phyloP scores from a whole-genome alignment of 92 coral and sea anemone species.

The Epizoanthus ramosus region DNA sequence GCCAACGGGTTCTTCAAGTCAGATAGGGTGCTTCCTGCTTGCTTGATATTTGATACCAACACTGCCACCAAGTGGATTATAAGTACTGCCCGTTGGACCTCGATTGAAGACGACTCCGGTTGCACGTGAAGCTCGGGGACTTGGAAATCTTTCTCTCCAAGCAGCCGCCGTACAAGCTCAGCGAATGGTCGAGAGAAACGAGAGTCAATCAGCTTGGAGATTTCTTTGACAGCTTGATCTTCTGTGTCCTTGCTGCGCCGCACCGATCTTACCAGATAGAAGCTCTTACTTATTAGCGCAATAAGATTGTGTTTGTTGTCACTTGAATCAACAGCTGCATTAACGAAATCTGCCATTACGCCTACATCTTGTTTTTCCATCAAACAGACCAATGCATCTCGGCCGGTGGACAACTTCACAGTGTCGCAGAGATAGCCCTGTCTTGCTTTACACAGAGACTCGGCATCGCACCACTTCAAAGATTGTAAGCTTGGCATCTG shows the following conservation, averaged over 20 bases:
- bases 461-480: slow-evolving; percentile 50
- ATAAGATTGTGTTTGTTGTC: slow-evolving; percentile 61
- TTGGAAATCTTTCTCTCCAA: slow-evolving; percentile 71
- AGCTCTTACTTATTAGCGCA: slow-evolving; percentile 59
- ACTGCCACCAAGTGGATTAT: slow-evolving; percentile 74
- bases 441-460: slow-evolving; percentile 47
- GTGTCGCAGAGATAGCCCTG: slow-evolving; percentile 19
- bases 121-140: slow-evolving; percentile 61
- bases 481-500: slow-evolving; percentile 55
- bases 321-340: slow-evolving; percentile 37
- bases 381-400: slow-evolving; percentile 65
- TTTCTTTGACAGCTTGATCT: slow-evolving; percentile 58
- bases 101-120: slow-evolving; percentile 60
- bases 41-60: slow-evolving; percentile 52
- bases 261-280: slow-evolving; percentile 75
- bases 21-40: neutral
- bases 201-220: slow-evolving; percentile 28
- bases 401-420: slow-evolving; percentile 45
- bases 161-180: slow-evolving; percentile 64
- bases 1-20: slow-evolving; percentile 44
- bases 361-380: slow-evolving; percentile 40
- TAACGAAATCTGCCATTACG: slow-evolving; percentile 43
- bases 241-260: slow-evolving; percentile 78
- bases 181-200: slow-evolving; percentile 50
- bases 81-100: slow-evolving; percentile 74